Percentiles rank a stretch among this genome's conserved stretches.
Evolutionary conservation across 2,113 vertebrate species (phyloP).

Genomic region (Myotis davidii): DNA sequence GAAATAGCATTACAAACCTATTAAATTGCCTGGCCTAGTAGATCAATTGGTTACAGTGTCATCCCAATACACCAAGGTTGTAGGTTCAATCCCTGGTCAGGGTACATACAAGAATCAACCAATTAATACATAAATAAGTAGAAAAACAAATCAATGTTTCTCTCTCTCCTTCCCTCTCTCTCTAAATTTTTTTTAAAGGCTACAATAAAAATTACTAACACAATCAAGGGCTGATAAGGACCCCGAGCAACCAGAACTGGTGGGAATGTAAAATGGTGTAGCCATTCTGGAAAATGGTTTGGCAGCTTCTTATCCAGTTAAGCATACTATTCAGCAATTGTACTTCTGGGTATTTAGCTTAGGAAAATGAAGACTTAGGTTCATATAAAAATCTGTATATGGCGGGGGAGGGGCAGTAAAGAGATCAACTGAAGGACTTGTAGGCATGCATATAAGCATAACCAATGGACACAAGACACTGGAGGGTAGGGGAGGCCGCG

Average conservation of each 20-base stretch:
- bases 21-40: background rate
- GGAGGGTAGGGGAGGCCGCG: too few relatives aligned
- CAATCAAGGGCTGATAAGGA: background rate
- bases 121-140: background rate
- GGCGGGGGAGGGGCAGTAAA: too few relatives aligned
- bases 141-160: background rate
- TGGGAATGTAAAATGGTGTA: background rate
- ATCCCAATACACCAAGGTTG: background rate
- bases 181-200: background rate
- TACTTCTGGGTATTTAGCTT: background rate
- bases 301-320: background rate
- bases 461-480: too few relatives aligned
- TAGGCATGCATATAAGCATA: too few relatives aligned
- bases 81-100: background rate
- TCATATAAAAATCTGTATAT: background rate
- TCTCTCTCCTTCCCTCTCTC: background rate
- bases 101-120: background rate
- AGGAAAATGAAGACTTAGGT: background rate
- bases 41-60: background rate
- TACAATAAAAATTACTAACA: background rate
- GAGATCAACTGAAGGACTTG: too few relatives aligned
- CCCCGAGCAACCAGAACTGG: too few relatives aligned
- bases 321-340: background rate
- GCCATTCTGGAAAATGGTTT: background rate
- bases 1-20: background rate